phyloP scores from a whole-genome alignment of 1,140 invertebrate species.

The Cyclargus thomasi region DNA sequence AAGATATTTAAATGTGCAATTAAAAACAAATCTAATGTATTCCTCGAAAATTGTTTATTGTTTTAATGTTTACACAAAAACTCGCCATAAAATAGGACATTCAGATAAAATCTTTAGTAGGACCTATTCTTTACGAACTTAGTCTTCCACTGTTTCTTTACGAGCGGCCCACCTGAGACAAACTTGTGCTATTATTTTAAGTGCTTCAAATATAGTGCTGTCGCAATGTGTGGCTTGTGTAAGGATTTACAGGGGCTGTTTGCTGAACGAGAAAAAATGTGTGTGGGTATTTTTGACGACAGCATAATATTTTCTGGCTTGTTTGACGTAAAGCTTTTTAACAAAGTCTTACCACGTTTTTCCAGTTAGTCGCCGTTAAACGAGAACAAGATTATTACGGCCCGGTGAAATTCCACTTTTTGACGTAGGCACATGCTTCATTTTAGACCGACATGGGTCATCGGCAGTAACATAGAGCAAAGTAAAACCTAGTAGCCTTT shows the following conservation, averaged over 20 bases:
- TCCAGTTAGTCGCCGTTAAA: no score
- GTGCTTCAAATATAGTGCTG: conserved; percentile 22
- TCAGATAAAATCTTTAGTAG: neutral
- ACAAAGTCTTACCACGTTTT: neutral
- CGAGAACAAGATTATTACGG: no score
- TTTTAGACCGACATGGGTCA: no score
- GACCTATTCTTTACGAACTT: conserved; percentile 8
- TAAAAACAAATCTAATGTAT: no score
- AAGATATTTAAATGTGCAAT: no score
- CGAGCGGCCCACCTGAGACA: conserved; percentile 21
- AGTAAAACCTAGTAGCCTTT: no score
- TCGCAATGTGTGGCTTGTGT: conserved; percentile 7
- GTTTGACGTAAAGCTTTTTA: neutral
- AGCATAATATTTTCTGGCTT: conserved; percentile 1
- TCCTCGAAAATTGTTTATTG: no score
- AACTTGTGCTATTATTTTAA: conserved; percentile 21
- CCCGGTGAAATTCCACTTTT: no score
- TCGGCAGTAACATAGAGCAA: no score
- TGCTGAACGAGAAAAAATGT: conserved; percentile 6
- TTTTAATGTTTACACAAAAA: no score
- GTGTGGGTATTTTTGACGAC: neutral
- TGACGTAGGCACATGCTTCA: no score
- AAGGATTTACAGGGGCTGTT: conserved; percentile 15
- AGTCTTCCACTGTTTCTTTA: conserved; percentile 17
- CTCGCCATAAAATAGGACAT: no score